Base-by-base conservation (phyloP, 92 coral and sea anemone species). In the Porites divaricata region DNA sequence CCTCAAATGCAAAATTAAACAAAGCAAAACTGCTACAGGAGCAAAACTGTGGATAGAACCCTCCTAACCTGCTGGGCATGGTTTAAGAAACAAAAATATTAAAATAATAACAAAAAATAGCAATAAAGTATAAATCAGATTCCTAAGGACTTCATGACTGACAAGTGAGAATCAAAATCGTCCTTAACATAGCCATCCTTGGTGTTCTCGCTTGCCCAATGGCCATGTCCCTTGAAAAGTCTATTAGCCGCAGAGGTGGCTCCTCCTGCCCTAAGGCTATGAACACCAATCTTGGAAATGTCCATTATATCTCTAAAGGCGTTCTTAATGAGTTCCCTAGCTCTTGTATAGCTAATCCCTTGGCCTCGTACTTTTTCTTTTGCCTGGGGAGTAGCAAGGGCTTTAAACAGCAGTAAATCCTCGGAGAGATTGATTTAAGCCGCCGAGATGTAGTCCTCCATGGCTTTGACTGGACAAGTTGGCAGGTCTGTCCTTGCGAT, bases 151-250 rank as follows among this genome's bases (percentile, higher is more conserved):
- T 67, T 9, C 24, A 41, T 19, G 16, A 81, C 88, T 88, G 84
- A 83, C 13, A 89, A 48, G 17, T 70, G 21, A 52, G 81, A 78
- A 49, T 71, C 67, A 12, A 84, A 73, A 77, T 89, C 77, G 86
- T 89, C 92, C 24, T 85, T 78, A 23, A 88, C 80, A 75, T 88
- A 87, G 84, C 79, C 62, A 70, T 88, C 85, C 63, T 77, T 83
- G 20, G 88, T 85, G 66, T 88, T 86, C n/a, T 86, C 69, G 53
- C 86, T 86, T 6, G 89, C 59, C 89, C 78, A 78, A 24, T 70
- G 26, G 8, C 89, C 86, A 20, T 84, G 75, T 35, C 88, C 56
- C 57, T 75, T 84, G 35, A 84, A 84, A 9, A 84, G 45, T 2
- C 86, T 12, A 58, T 79, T 85, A 14, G 78, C 85, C 56, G 73